Evolutionary conservation across 1,140 invertebrate species (phyloP).

Genomic region (Ectropis grisescens): DNA sequence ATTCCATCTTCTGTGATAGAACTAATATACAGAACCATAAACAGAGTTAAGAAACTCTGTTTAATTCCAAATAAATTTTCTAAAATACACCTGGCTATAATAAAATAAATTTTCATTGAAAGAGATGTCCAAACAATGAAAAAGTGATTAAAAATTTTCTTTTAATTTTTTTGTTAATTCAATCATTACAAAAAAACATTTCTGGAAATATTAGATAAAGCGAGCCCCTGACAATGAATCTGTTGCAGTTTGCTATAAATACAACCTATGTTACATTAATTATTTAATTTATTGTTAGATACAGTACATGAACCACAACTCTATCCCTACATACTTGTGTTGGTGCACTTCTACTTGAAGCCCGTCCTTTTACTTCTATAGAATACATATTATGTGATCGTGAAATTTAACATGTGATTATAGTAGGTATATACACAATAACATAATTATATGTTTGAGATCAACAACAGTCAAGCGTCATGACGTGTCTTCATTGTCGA

Average conservation of each 20-base stretch:
- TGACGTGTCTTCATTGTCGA: no score
- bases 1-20: no score
- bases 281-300: constrained; percentile 44
- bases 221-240: constrained; percentile 20
- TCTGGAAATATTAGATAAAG: no score
- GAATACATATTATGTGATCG: constrained; percentile 32
- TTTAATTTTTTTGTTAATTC: no score
- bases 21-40: no score
- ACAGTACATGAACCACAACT: constrained; percentile 46
- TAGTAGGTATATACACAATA: constrained; percentile 57
- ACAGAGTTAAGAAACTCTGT: no score
- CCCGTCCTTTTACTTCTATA: constrained; percentile 39
- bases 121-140: no score
- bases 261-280: constrained; percentile 19
- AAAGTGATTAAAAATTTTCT: no score
- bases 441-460: constrained; percentile 60
- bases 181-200: no score
- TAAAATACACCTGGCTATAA: no score
- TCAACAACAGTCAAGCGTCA: constrained; percentile 65
- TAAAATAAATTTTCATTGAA: no score
- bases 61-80: no score
- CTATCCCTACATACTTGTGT: constrained; percentile 52
- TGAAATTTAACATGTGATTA: constrained; percentile 67
- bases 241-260: constrained; percentile 20
- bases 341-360: constrained; percentile 57